Evolutionary conservation across 2,797 vertebrate species (phyloP).

Genomic region (Acrossocheilus wenchowensis): DNA sequence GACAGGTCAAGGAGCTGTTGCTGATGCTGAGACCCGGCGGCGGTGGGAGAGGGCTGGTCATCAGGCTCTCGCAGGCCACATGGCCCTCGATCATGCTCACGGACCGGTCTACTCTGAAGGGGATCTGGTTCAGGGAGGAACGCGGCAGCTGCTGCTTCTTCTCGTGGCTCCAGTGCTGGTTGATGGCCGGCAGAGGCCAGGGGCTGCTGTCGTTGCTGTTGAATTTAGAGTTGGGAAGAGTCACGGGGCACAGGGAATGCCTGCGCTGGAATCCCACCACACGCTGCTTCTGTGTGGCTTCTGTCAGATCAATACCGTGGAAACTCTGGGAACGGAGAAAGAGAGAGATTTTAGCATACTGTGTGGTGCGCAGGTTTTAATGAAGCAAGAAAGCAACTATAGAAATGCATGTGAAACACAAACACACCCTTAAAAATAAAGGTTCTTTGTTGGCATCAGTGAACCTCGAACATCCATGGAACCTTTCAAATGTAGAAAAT

Average conservation of each 20-base stretch:
- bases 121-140: slow-evolving; percentile 77
- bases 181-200: slow-evolving; percentile 64
- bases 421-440: background rate
- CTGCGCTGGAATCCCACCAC: slow-evolving; percentile 77
- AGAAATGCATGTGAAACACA: background rate
- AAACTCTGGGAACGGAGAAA: slow-evolving; percentile 70
- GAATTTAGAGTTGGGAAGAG: slow-evolving; percentile 81
- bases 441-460: too few relatives aligned
- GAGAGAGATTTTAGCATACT: background rate
- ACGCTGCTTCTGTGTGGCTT: slow-evolving; percentile 66
- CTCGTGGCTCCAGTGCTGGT: slow-evolving; percentile 71
- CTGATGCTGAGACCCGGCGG: slow-evolving; percentile 72
- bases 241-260: slow-evolving; percentile 80
- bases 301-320: slow-evolving; percentile 70
- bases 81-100: slow-evolving; percentile 84
- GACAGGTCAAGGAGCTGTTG: slow-evolving; percentile 65
- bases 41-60: slow-evolving; percentile 56
- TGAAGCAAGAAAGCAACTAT: background rate
- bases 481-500: background rate
- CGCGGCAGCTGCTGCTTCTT: slow-evolving; percentile 69
- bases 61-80: slow-evolving; percentile 49
- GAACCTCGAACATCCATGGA: too few relatives aligned
- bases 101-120: slow-evolving; percentile 83
- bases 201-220: slow-evolving; percentile 65
- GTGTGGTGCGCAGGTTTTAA: background rate